Evolutionary conservation across 30 jellyfish, hydroid and myxozoan genomes (phyloP).

Genomic region (Chironex yamaguchii): DNA sequence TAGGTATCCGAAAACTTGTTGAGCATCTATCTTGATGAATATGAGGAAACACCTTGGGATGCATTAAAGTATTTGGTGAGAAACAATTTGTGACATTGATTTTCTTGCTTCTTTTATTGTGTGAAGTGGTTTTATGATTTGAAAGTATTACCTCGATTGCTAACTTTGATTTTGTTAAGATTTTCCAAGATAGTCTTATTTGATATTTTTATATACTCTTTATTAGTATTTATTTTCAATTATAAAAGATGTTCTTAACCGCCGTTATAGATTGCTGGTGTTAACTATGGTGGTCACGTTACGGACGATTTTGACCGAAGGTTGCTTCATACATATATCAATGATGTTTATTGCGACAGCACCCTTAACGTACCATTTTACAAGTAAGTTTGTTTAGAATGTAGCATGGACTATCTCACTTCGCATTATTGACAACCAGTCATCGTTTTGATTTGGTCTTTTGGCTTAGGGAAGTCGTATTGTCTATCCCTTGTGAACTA

Average conservation of each 20-base stretch:
- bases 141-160: not conserved
- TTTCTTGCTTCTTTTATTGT: not conserved
- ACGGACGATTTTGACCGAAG: conserved; percentile 99
- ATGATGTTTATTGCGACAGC: conserved; percentile 88
- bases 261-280: conserved; percentile 92
- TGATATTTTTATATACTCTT: not conserved
- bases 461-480: too few species aligned
- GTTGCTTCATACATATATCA: conserved; percentile 89
- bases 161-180: not conserved
- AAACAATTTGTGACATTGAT: not conserved
- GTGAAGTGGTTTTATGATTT: conserved; percentile 96
- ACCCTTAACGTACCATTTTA: conserved; percentile 76
- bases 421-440: too few species aligned
- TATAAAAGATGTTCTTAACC: not conserved
- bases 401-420: too few species aligned
- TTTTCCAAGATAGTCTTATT: not conserved
- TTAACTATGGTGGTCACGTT: conserved; percentile 98
- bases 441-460: too few species aligned
- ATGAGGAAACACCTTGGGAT: conserved; percentile 99
- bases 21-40: conserved; percentile 94
- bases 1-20: conserved; percentile 97
- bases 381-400: too few species aligned
- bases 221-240: not conserved
- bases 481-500: too few species aligned
- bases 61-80: conserved; percentile 95